Evolutionary conservation across 2,888 invertebrate genomes (phyloP).

Genomic region (Conops quadrifasciatus): DNA sequence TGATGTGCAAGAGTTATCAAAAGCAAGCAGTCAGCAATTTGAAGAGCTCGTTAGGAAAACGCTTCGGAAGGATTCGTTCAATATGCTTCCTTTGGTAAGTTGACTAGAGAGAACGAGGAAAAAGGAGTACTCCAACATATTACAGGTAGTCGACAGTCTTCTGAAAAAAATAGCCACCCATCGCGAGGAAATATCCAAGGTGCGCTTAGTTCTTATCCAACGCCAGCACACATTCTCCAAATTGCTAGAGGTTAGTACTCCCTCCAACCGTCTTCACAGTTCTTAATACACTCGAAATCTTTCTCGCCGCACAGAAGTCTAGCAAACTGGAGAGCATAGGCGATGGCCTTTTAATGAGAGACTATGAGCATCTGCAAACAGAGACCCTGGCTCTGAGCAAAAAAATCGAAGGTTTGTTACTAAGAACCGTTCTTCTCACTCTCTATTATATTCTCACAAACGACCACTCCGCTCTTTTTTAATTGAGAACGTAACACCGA

Average conservation of each 20-base stretch:
- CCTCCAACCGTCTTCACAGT: background rate
- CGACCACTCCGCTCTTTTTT: background rate
- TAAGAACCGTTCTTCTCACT: background rate
- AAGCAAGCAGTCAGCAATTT: conserved; percentile 29
- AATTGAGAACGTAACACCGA: conserved; percentile 56
- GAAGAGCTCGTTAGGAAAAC: conserved; percentile 36
- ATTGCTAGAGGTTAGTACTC: conserved; percentile 47
- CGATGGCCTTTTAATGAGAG: conserved; percentile 51
- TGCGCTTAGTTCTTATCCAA: conserved; percentile 50
- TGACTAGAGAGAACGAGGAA: background rate
- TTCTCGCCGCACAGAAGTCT: conserved; percentile 49
- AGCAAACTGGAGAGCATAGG: conserved; percentile 53
- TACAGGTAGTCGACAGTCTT: conserved; percentile 44
- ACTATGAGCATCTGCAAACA: conserved; percentile 55
- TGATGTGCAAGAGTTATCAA: conserved; percentile 5
- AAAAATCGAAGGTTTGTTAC: conserved; percentile 57
- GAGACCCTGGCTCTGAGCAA: conserved; percentile 54
- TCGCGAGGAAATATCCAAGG: conserved; percentile 53
- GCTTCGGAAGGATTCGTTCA: conserved; percentile 33
- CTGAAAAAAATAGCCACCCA: conserved; percentile 46
- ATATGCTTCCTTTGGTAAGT: conserved; percentile 43
- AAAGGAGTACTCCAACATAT: background rate
- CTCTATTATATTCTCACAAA: background rate
- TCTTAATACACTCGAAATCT: too few relatives aligned
- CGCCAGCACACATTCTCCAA: conserved; percentile 49